Evolutionary conservation across 2,113 vertebrate genomes (phyloP).

Genomic region (Hemiscyllium ocellatum): DNA sequence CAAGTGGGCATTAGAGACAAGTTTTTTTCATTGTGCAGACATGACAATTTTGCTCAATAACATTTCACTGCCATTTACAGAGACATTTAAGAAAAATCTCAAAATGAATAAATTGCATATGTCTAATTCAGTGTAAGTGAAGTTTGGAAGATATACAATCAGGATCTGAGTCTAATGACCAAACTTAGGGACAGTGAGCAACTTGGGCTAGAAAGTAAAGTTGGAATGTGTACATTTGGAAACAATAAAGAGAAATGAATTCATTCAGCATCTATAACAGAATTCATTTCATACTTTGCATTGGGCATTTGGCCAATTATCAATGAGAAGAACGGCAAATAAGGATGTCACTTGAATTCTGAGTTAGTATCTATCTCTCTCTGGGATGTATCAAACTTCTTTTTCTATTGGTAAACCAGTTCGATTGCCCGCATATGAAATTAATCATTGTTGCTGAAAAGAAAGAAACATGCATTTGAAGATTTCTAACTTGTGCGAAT

Average conservation of each 20-base stretch:
- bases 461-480: too few species aligned
- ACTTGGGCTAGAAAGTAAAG: not conserved
- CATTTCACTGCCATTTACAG: not conserved
- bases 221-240: not conserved
- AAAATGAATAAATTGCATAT: not conserved
- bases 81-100: not conserved
- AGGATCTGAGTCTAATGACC: not conserved
- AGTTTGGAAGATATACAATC: not conserved
- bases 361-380: not conserved
- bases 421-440: too few species aligned
- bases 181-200: not conserved
- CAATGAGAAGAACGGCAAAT: not conserved
- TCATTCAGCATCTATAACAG: not conserved
- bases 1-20: not conserved
- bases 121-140: not conserved
- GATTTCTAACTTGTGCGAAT: too few species aligned
- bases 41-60: not conserved
- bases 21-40: not conserved
- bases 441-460: too few species aligned
- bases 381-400: not conserved
- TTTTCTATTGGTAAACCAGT: too few species aligned
- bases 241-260: not conserved
- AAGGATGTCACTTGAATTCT: not conserved
- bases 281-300: not conserved
- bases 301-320: not conserved